phyloP scores from a whole-genome alignment of 2,797 vertebrate species.

The Spinus olivaceus region DNA sequence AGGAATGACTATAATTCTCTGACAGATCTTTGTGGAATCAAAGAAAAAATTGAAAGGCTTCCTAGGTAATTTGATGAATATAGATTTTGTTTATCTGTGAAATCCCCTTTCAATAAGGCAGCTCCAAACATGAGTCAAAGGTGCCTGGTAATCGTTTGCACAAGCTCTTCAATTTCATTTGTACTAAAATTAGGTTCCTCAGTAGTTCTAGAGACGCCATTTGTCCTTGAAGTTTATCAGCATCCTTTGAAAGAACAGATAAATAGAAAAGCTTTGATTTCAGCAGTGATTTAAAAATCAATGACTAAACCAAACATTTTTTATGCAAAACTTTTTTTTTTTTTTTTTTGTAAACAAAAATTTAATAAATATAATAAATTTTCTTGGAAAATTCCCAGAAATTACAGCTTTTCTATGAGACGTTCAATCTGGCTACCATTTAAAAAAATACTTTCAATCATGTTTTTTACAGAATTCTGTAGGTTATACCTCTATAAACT shows the following conservation, averaged over 20 bases:
- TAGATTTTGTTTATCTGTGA: not conserved
- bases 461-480: not conserved
- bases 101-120: not conserved
- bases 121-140: not conserved
- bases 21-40: not conserved
- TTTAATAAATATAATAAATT: not conserved
- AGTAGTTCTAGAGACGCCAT: conserved; percentile 11
- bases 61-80: not conserved
- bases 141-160: conserved; percentile 27
- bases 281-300: not conserved
- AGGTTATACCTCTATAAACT: not conserved
- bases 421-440: not conserved
- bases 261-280: not conserved
- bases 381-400: not conserved
- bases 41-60: not conserved
- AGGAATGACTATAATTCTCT: not conserved
- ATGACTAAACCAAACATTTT: not conserved
- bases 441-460: not conserved
- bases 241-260: conserved; percentile 9
- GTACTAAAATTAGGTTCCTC: conserved; percentile 61
- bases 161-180: conserved; percentile 49
- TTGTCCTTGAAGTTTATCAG: conserved; percentile 48
- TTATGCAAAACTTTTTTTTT: not conserved
- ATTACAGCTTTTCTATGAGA: not conserved
- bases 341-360: not conserved